These are phyloP conservation scores for Subanguina moxae DNA, from an alignment of 1,140 invertebrate species.

Conservation along the genomic window DNA sequence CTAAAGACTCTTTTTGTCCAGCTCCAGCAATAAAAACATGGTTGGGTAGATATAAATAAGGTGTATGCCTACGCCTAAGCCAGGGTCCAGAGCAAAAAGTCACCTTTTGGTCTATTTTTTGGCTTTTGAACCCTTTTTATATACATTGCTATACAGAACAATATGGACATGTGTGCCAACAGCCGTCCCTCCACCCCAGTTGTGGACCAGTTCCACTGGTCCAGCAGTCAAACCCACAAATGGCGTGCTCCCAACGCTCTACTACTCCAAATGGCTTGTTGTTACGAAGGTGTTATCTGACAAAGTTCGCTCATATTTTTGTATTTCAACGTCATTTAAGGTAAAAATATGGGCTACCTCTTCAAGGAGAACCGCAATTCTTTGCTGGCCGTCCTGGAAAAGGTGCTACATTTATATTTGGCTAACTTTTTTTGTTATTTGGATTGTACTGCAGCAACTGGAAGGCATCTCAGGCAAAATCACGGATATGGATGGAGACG, in stretches of 20 bases:
- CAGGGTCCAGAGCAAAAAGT: no score
- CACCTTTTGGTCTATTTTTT: no score
- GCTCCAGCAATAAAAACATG: no score
- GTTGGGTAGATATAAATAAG: not conserved
- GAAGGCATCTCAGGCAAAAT: constrained; percentile 51
- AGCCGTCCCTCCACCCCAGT: constrained; percentile 40
- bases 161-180: constrained; percentile 43
- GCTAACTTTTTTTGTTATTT: constrained; percentile 10
- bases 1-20: no score
- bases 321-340: no score
- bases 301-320: no score
- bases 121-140: no score
- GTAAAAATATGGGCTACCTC: constrained; percentile 42
- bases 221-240: constrained; percentile 5
- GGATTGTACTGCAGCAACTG: constrained; percentile 35
- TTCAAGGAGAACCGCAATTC: constrained; percentile 52
- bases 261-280: constrained; percentile 52
- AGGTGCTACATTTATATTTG: constrained; percentile 8
- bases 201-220: constrained; percentile 35
- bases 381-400: constrained; percentile 43
- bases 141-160: constrained; percentile 34
- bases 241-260: constrained; percentile 39
- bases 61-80: no score
- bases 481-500: constrained; percentile 26
- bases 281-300: constrained; percentile 44